Evolutionary conservation across 2,797 vertebrate genomes (phyloP).

Genomic region (Kryptolebias ocellatus): DNA sequence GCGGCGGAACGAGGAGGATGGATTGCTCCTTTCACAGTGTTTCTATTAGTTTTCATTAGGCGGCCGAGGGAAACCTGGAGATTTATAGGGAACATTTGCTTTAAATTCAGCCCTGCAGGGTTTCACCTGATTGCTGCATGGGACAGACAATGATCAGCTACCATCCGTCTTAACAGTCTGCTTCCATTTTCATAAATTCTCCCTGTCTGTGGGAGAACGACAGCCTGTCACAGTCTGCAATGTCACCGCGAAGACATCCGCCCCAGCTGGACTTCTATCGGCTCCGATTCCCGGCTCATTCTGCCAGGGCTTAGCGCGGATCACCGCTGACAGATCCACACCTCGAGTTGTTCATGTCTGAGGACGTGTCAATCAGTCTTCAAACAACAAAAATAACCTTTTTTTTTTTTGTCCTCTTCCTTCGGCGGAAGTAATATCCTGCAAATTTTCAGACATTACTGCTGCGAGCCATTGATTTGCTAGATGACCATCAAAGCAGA

Average conservation of each 20-base stretch:
- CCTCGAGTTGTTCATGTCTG: constrained; percentile 61
- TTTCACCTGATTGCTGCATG: constrained; percentile 77
- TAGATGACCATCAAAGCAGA: constrained; percentile 42
- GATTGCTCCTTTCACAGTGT: constrained; percentile 75
- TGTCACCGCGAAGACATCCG: constrained; percentile 71
- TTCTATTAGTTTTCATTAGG: constrained; percentile 86
- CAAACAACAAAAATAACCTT: constrained; percentile 50
- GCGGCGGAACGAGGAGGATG: constrained; percentile 74
- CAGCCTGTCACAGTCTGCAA: constrained; percentile 66
- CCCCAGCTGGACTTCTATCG: constrained; percentile 65
- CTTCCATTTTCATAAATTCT: constrained; percentile 80
- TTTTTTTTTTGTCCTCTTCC: constrained; percentile 10
- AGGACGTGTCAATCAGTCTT: constrained; percentile 64
- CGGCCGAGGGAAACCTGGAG: constrained; percentile 70
- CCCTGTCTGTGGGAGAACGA: constrained; percentile 60
- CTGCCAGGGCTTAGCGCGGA: constrained; percentile 60
- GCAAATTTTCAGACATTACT: constrained; percentile 24
- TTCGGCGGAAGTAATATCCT: constrained; percentile 16
- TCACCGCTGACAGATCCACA: constrained; percentile 67
- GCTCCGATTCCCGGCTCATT: constrained; percentile 60
- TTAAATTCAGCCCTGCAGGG: constrained; percentile 80
- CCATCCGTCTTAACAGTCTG: constrained; percentile 68
- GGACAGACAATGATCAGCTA: constrained; percentile 78
- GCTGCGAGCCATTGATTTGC: constrained; percentile 53
- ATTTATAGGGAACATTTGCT: constrained; percentile 84